Evolutionary conservation across 2,888 invertebrate genomes (phyloP), one percentile per base, ranked within the genome.

Genomic region (Lithodes maja): DNA sequence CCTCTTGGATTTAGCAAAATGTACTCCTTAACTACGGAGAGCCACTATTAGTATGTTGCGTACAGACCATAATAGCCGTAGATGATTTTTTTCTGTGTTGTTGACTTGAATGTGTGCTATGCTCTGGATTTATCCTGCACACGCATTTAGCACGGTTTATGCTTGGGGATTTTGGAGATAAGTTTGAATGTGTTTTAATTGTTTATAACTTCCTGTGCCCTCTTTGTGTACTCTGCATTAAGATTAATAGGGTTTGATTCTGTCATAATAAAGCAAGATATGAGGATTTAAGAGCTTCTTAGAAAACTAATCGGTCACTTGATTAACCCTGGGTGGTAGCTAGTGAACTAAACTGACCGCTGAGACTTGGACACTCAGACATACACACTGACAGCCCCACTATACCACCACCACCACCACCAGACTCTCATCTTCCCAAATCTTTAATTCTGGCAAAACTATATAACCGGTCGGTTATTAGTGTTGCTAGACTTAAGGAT

Each of bases 91-190:
- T 90, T 84, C 86, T 90, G 86, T 90, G 90, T 90, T 87, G 86
- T 86, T 90, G 90, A 90, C 86, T 86, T 90, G 90, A 86, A 90
- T 90, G 90, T 90, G 90, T 90, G 90, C 90, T 90, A 90, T 90
- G 90, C 90, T 90, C 86, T 90, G 90, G 90, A 90, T 86, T 90
- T 87, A 90, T 90, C 86, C 86, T 86, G 86, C 86, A 86, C 90
- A 86, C 90, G 90, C 90, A 90, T 90, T 86, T 83, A 90, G 90
- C 90, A 90, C 90, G 90, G 90, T 86, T 86, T 90, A 89, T 90
- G 90, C 90, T 90, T 90, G 90, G 90, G 90, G 90, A 86, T 84
- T 88, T 86, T 90, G 90, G 90, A 90, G 78, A 87, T 90, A 90
- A 90, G 83, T 83, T 84, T 90, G 90, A 86, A 90, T 90, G 90